Conservation (phyloP, 2,888 invertebrate species). For the Atethmia centrago region DNA sequence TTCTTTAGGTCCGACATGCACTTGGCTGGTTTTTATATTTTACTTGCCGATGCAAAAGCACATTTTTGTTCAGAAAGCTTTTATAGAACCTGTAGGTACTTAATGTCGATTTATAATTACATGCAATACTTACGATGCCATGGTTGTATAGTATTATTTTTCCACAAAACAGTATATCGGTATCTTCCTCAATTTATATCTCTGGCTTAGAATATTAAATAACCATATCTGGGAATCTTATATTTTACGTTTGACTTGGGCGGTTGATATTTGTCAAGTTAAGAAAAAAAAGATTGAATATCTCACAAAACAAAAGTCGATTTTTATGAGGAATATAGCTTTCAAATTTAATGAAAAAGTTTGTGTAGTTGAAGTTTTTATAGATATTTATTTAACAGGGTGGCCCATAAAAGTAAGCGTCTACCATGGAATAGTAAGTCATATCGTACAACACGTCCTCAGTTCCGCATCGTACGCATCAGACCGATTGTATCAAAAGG, state of each 20-base stretch:
- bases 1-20: too few relatives aligned
- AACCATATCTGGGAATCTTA: not conserved
- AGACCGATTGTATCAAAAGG: too few relatives aligned
- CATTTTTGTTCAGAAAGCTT: not conserved
- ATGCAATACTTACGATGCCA: slow-evolving; percentile 19
- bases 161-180: not conserved
- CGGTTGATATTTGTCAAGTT: not conserved
- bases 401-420: too few relatives aligned
- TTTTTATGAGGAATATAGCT: not conserved
- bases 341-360: not conserved
- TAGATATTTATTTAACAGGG: not conserved
- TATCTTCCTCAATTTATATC: not conserved
- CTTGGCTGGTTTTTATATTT: too few relatives aligned
- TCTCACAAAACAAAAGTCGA: slow-evolving; percentile 17
- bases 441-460: too few relatives aligned
- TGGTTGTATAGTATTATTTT: not conserved
- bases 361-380: slow-evolving; percentile 5
- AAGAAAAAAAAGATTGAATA: not conserved
- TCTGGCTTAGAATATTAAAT: not conserved
- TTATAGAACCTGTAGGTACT: not conserved
- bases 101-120: not conserved
- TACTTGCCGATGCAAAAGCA: not conserved
- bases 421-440: not conserved
- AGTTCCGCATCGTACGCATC: too few relatives aligned
- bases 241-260: not conserved